These are phyloP conservation scores for Taxidea taxus DNA, from an alignment of 2,113 vertebrate species.

Conservation along the genomic window DNA sequence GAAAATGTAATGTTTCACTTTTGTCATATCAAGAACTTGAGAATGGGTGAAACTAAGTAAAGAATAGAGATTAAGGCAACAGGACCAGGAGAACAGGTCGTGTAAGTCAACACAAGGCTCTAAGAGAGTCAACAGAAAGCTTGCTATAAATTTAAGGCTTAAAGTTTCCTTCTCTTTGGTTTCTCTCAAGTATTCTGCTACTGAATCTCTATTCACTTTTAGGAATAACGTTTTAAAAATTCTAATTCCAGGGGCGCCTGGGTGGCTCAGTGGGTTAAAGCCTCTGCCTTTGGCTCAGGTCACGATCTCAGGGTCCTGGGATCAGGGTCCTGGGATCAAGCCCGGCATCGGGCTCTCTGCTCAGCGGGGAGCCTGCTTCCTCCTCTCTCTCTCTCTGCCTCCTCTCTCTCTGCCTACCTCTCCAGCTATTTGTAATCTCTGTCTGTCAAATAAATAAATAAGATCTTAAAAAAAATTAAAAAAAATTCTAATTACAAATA, in stretches of 20 bases:
- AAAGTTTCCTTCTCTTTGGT: slow-evolving; percentile 23
- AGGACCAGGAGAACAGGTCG: background rate
- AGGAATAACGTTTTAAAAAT: slow-evolving; percentile 1
- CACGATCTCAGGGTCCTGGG: too few species aligned
- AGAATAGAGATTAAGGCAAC: background rate
- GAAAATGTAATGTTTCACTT: background rate
- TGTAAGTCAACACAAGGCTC: background rate
- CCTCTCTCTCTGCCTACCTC: too few species aligned
- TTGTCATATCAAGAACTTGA: background rate
- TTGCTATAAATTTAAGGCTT: background rate
- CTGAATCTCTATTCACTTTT: background rate
- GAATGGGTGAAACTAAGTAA: background rate
- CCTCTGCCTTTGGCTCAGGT: too few species aligned
- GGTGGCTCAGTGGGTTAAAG: too few species aligned
- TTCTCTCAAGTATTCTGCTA: slow-evolving; percentile 26
- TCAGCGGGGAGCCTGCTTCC: too few species aligned
- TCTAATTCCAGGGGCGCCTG: too few species aligned
- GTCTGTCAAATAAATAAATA: too few species aligned
- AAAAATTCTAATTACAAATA: slow-evolving; percentile 19
- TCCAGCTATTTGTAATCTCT: too few species aligned
- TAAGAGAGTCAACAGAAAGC: background rate
- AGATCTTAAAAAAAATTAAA: too few species aligned
- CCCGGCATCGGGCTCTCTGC: too few species aligned
- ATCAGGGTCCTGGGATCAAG: too few species aligned
- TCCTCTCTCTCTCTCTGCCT: too few species aligned